A percentile compares a stretch with the other conserved stretches of the same genome.
These are phyloP conservation scores for Colossoma macropomum DNA, from an alignment of 2,113 vertebrate species.

Conservation along the genomic window DNA sequence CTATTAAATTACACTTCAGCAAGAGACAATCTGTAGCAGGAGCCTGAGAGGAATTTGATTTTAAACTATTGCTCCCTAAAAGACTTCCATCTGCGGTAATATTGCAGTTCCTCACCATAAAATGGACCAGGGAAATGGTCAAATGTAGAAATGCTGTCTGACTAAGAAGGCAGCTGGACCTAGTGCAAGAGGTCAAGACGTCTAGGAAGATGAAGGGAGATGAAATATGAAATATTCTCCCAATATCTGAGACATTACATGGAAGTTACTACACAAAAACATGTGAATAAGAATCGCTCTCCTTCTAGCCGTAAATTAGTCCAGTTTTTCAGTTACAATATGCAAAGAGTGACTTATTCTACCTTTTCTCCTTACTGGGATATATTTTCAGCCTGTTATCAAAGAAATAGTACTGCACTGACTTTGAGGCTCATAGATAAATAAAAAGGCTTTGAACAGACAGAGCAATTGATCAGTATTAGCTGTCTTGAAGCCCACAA, in stretches of 20 bases:
- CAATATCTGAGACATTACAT: background rate
- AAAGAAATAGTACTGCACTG: background rate
- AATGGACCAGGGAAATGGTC: background rate
- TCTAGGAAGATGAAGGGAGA: background rate
- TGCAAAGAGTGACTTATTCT: too few relatives aligned
- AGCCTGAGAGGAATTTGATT: conserved; percentile 34
- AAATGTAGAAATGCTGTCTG: background rate
- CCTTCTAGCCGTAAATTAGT: background rate
- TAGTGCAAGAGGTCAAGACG: background rate
- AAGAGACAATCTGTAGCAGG: conserved; percentile 15
- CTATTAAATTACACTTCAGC: conserved; percentile 40
- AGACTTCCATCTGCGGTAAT: conserved; percentile 39
- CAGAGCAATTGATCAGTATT: background rate
- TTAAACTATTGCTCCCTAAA: conserved; percentile 19
- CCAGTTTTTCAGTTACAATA: background rate
- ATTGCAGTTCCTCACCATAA: background rate
- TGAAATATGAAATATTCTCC: background rate
- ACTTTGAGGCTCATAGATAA: background rate
- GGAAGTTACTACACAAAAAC: background rate
- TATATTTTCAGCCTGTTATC: too few relatives aligned
- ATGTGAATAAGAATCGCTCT: too few relatives aligned
- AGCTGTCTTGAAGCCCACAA: background rate
- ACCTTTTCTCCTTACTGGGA: too few relatives aligned
- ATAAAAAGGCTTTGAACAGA: background rate
- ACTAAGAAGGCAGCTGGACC: background rate